Conservation (phyloP, 2,797 vertebrate species). For the Emys orbicularis region DNA sequence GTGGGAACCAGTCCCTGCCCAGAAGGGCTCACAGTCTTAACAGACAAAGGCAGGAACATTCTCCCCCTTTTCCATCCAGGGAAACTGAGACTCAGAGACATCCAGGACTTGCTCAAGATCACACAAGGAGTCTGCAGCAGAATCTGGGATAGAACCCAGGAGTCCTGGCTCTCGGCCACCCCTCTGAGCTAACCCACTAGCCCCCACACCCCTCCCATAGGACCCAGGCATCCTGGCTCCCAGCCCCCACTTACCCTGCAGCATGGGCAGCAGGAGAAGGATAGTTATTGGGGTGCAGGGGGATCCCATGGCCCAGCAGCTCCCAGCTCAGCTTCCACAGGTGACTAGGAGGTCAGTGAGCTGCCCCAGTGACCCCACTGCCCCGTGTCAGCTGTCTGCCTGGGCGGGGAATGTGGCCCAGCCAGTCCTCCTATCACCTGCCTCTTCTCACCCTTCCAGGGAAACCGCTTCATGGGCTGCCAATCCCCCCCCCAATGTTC, state of each 20-base stretch:
- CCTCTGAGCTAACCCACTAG: not conserved
- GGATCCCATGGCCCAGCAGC: not conserved
- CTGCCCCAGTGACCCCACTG: not conserved
- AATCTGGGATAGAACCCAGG: not conserved
- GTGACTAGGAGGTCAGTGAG: not conserved
- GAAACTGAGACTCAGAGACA: too few species aligned
- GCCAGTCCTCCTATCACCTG: not conserved
- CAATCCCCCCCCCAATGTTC: fast-evolving
- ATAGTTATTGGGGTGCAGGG: not conserved
- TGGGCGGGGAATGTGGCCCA: not conserved
- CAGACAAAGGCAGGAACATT: too few species aligned
- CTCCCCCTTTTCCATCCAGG: too few species aligned
- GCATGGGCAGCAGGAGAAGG: not conserved
- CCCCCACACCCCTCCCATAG: not conserved
- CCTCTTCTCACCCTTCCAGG: not conserved
- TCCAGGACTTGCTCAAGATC: too few species aligned
- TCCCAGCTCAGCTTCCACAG: not conserved
- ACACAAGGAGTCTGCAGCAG: too few species aligned
- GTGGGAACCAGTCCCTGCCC: too few species aligned
- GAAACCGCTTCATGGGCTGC: not conserved
- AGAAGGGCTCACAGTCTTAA: too few species aligned
- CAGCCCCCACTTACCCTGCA: not conserved
- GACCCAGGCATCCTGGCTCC: not conserved
- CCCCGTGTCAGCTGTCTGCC: not conserved
- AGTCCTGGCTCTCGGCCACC: not conserved